phyloP scores from a whole-genome alignment of 2,113 vertebrate genomes.

The Pagrus major region DNA sequence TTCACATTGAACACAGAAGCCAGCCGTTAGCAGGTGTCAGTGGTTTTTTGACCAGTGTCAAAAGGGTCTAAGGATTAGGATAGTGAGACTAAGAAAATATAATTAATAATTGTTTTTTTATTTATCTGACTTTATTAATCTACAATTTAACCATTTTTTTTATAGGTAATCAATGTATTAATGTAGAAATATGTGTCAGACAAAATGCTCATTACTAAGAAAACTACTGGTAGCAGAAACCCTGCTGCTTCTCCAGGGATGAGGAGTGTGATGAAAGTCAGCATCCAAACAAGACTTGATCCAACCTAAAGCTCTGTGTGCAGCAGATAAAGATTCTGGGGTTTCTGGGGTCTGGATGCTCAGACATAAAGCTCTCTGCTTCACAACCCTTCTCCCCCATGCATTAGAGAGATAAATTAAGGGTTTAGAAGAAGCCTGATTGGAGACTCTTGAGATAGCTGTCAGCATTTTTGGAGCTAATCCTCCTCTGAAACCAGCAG shows the following conservation, averaged over 20 bases:
- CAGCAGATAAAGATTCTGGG: constrained; percentile 25
- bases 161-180: neutral
- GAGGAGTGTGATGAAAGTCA: constrained; percentile 11
- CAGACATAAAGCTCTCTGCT: constrained; percentile 16
- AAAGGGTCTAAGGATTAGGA: too few species aligned
- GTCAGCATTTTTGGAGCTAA: constrained; percentile 47
- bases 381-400: constrained; percentile 20
- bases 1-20: too few species aligned
- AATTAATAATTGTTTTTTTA: neutral
- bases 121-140: neutral
- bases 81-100: neutral
- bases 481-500: constrained; percentile 14
- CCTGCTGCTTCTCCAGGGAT: neutral
- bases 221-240: neutral
- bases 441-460: constrained; percentile 33
- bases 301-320: constrained; percentile 30
- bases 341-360: constrained; percentile 16
- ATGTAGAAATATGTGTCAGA: neutral
- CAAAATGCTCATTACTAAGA: neutral
- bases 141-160: neutral
- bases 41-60: too few species aligned
- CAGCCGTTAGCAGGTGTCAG: too few species aligned
- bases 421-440: constrained; percentile 45
- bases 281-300: constrained; percentile 32
- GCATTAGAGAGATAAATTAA: constrained; percentile 45